phyloP scores from a whole-genome alignment of 2,888 invertebrate species.

The Sepiola atlantica region DNA sequence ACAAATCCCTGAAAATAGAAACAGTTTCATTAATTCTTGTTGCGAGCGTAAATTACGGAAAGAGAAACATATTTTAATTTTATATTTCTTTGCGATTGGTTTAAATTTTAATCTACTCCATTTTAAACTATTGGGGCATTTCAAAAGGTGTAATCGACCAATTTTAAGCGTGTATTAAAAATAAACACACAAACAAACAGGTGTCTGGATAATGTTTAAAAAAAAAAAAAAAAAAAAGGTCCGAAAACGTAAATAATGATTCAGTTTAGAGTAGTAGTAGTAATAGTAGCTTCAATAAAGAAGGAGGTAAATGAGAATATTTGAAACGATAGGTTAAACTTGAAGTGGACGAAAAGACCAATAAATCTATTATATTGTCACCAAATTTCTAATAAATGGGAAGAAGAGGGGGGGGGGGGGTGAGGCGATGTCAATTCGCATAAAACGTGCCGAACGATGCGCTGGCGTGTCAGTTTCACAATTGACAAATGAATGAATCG shows the following conservation, averaged over 20 bases:
- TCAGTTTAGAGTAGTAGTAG: no score
- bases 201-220: no score
- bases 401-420: not conserved
- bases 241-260: not conserved
- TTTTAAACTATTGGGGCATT: not conserved
- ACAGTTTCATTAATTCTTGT: no score
- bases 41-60: no score
- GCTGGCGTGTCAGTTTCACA: not conserved
- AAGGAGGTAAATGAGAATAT: not conserved
- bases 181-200: not conserved
- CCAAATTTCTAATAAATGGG: not conserved
- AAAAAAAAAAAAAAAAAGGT: not conserved
- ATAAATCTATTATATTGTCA: not conserved
- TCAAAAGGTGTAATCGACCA: not conserved
- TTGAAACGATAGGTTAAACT: not conserved
- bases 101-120: no score
- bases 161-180: not conserved
- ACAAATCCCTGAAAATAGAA: no score
- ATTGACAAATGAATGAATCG: not conserved
- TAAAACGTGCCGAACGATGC: not conserved
- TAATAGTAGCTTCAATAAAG: not conserved
- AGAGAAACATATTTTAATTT: no score
- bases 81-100: no score
- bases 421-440: not conserved
- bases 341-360: not conserved